A percentile compares a stretch with the other conserved stretches of the same genome.
phyloP scores from a whole-genome alignment of 1,140 invertebrate species.

The Leptinotarsa defecta region DNA sequence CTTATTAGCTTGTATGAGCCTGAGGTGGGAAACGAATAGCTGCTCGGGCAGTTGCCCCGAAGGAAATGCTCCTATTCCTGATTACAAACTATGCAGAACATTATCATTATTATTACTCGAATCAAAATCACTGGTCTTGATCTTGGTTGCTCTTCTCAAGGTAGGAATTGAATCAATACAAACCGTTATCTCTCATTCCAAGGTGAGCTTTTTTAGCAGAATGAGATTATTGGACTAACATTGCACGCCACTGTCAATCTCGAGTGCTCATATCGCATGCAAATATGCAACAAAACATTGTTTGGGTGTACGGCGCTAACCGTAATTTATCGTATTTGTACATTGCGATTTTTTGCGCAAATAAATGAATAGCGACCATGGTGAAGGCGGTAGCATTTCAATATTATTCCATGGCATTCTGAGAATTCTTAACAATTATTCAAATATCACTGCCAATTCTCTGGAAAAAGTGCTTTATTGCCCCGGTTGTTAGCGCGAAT shows the following conservation, averaged over 20 bases:
- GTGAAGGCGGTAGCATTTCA: constrained; percentile 25
- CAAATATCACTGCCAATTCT: constrained; percentile 22
- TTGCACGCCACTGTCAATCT: not conserved
- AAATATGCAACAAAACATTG: constrained; percentile 14
- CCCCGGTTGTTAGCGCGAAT: constrained; percentile 6
- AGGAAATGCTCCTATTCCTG: no score
- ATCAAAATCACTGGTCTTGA: no score
- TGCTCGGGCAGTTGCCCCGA: no score
- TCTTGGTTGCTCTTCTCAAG: no score
- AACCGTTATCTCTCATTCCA: no score
- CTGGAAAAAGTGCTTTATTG: constrained; percentile 16
- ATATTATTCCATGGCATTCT: constrained; percentile 16
- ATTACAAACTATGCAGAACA: no score
- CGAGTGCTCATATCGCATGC: constrained; percentile 12
- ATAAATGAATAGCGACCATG: constrained; percentile 12
- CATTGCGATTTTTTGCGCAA: not conserved
- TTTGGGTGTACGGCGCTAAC: constrained; percentile 27
- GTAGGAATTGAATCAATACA: no score
- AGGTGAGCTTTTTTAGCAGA: no score
- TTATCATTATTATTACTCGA: no score
- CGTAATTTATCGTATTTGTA: constrained; percentile 22
- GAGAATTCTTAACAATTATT: constrained; percentile 22
- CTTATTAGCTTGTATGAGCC: no score
- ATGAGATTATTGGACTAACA: no score
- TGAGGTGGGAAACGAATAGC: no score